Conservation (phyloP, 2,888 invertebrate species). For the Limenitis camilla region DNA sequence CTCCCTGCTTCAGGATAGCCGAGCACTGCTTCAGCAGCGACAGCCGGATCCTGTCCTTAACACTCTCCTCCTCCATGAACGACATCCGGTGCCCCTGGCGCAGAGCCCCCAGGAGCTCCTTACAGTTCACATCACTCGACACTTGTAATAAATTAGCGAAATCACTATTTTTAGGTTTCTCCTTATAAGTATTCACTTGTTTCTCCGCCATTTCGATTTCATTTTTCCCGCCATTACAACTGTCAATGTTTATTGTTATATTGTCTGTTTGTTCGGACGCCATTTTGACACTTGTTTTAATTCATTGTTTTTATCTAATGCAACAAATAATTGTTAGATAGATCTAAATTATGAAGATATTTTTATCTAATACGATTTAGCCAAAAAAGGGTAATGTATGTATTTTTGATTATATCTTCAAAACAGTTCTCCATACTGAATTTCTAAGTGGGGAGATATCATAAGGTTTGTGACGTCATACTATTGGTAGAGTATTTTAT, state of each 20-base stretch:
- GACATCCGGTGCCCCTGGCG: conserved; percentile 67
- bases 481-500: too few species aligned
- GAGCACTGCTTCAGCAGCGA: conserved; percentile 78
- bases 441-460: too few species aligned
- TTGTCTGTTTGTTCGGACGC: conserved; percentile 18
- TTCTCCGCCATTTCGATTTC: conserved; percentile 23
- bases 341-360: too few species aligned
- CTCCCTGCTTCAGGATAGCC: conserved; percentile 77
- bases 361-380: too few species aligned
- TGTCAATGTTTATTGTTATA: conserved; percentile 19
- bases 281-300: conserved; percentile 15
- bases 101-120: conserved; percentile 38
- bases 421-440: too few species aligned
- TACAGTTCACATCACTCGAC: conserved; percentile 13
- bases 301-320: not conserved
- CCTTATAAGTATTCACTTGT: not conserved
- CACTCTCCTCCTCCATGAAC: conserved; percentile 81
- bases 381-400: too few species aligned
- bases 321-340: too few species aligned
- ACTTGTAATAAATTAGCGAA: not conserved
- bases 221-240: conserved; percentile 21
- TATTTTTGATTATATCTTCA: too few species aligned
- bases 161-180: not conserved
- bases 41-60: conserved; percentile 75
- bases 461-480: too few species aligned